Conservation (phyloP, 2,888 invertebrate genomes). For the Drosophila setosimentum region DNA sequence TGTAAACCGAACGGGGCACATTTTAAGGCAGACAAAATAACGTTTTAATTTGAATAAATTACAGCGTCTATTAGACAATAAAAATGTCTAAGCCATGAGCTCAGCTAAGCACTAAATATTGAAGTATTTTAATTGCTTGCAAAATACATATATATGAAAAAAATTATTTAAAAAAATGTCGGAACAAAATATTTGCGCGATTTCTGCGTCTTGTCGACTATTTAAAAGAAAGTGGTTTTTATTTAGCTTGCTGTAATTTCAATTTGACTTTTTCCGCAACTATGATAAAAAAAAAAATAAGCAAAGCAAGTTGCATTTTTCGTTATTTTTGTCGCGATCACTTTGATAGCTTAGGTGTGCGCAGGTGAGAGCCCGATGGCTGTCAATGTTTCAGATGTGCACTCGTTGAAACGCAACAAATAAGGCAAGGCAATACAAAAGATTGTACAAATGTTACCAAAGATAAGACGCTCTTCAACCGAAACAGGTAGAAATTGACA, state of each 20-base stretch:
- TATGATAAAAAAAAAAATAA: constrained; percentile 14
- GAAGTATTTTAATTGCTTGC: constrained; percentile 57
- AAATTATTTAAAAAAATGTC: neutral
- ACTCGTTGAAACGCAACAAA: constrained; percentile 55
- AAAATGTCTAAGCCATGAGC: constrained; percentile 49
- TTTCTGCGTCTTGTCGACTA: constrained; percentile 24
- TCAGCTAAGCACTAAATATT: constrained; percentile 36
- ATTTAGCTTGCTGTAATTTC: constrained; percentile 16
- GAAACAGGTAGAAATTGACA: constrained; percentile 48
- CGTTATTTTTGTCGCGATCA: constrained; percentile 40
- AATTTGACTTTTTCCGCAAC: constrained; percentile 48
- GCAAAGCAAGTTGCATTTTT: constrained; percentile 51
- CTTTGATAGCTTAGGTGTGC: constrained; percentile 44
- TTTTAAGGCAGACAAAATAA: constrained; percentile 40
- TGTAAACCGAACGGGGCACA: constrained; percentile 27
- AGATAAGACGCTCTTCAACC: constrained; percentile 45
- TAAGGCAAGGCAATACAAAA: constrained; percentile 46
- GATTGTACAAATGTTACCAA: constrained; percentile 19
- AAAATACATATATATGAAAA: too few relatives aligned
- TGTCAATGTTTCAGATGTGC: constrained; percentile 28
- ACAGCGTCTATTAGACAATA: constrained; percentile 39
- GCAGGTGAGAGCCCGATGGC: constrained; percentile 24
- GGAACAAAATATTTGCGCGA: constrained; percentile 23
- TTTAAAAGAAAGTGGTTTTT: constrained; percentile 46
- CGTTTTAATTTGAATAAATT: constrained; percentile 68